Conservation (phyloP, 1,140 invertebrate genomes). For the Neodiprion fabricii region DNA sequence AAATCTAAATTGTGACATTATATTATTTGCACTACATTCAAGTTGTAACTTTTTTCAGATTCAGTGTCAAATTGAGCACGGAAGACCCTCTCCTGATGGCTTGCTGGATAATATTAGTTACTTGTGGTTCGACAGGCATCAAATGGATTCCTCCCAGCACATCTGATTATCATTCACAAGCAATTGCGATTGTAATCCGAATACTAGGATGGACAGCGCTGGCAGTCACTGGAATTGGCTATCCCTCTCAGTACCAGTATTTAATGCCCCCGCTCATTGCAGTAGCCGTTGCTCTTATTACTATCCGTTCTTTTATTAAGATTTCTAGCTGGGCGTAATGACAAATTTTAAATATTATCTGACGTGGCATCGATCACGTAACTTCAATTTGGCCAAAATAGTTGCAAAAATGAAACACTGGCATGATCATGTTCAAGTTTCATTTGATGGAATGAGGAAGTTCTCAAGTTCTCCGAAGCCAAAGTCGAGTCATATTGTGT, state of each 20-base stretch:
- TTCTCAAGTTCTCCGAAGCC: no score
- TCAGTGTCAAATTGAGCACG: constrained; percentile 46
- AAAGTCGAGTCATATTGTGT: no score
- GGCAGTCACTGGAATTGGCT: constrained; percentile 37
- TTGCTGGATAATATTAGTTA: constrained; percentile 50
- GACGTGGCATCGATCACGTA: no score
- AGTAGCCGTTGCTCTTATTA: constrained; percentile 28
- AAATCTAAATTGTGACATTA: no score
- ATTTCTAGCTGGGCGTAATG: no score
- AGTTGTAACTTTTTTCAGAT: constrained; percentile 41
- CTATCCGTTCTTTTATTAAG: constrained; percentile 13
- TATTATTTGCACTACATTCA: no score
- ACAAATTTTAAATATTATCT: no score
- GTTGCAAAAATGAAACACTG: no score
- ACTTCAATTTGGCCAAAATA: no score
- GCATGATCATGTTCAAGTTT: no score
- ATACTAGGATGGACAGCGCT: constrained; percentile 46
- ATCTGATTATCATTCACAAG: constrained; percentile 30
- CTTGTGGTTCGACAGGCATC: constrained; percentile 49
- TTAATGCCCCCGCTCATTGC: constrained; percentile 52
- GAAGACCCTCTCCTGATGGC: constrained; percentile 52
- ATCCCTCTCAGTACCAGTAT: constrained; percentile 51
- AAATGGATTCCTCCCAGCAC: constrained; percentile 42
- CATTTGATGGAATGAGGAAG: no score
- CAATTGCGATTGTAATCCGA: constrained; percentile 44